Percentiles rank a stretch among this genome's conserved stretches.
phyloP scores from a whole-genome alignment of 2,797 vertebrate species.

The Mustela erminea region DNA sequence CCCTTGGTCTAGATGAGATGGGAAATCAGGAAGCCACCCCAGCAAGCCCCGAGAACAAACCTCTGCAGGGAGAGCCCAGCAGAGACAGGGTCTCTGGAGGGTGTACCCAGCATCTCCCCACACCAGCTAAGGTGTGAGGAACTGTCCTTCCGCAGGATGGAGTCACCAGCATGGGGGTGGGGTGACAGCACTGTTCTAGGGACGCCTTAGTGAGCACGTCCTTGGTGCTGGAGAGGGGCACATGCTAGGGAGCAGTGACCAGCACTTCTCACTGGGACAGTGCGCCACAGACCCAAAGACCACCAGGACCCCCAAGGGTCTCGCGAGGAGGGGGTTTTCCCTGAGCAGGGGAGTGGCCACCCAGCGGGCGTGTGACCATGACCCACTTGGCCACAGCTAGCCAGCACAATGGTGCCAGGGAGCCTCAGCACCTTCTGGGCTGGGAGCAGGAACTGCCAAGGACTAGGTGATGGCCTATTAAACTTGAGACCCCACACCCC shows the following conservation, averaged over 20 bases:
- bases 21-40: neutral
- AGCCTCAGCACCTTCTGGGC: neutral
- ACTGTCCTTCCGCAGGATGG: neutral
- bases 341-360: neutral
- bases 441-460: neutral
- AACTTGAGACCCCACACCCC: neutral
- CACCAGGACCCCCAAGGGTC: neutral
- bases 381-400: neutral
- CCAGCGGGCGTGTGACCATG: neutral
- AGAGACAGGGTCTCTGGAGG: neutral
- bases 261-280: neutral
- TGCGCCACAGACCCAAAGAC: too few species aligned
- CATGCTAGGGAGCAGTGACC: neutral
- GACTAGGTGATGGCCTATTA: neutral
- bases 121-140: neutral
- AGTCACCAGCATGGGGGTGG: neutral
- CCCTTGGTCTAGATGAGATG: neutral
- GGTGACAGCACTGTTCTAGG: neutral
- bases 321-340: neutral
- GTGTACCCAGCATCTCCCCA: neutral
- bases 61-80: neutral
- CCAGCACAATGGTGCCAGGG: fast-evolving
- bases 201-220: neutral
- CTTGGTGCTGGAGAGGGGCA: neutral
- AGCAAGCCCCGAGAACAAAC: neutral